Base-by-base conservation (phyloP, 2,888 invertebrate genomes). In the Fragum fragum region DNA sequence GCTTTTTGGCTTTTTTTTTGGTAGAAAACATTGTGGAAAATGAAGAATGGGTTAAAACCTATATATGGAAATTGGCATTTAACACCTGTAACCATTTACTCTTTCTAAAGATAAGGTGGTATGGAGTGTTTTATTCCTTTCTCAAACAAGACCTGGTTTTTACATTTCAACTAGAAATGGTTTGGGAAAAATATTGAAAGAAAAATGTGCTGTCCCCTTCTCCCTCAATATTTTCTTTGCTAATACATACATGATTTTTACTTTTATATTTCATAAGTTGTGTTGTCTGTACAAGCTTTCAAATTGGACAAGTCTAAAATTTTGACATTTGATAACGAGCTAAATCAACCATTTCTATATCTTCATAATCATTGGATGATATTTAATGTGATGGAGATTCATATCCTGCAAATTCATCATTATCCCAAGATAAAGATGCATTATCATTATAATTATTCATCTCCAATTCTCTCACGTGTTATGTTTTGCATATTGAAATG, bases 21-120 rank as follows among this genome's bases (percentile, higher is more conserved):
- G 23, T 57, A 57, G 57, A 57, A 57, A 61, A 32, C 61, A 61
- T 32, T 61, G 61, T 61, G 61, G 32, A n/a, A 61, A 61, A 32
- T 28, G 61, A 61, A 29, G 29, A 61, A 61, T 57, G 21, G 23
- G 3, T 57, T 26, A 57, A 57, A 23, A 57, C 57, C 47, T 47
- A 47, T 47, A 47, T 47, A 47, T 47, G 47, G 5, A 47, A 47
- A 47, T 47, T 47, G 5, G 47, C 47, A 47, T 47, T 47, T 47
- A 47, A 47, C 16, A 47, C 14, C 14, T 9, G 47, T 47, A 47
- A 14, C 47, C 47, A 47, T 47, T 47, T 47, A 9, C 14, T 47
- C 47, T 3, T 47, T 47, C 47, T 47, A 47, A 47, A 47, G 47
- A 47, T 47, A 47, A 47, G 47, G 14, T 47, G 47, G 5, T 47